Conservation (phyloP, 2,888 invertebrate genomes). For the Drosophila monieri region DNA sequence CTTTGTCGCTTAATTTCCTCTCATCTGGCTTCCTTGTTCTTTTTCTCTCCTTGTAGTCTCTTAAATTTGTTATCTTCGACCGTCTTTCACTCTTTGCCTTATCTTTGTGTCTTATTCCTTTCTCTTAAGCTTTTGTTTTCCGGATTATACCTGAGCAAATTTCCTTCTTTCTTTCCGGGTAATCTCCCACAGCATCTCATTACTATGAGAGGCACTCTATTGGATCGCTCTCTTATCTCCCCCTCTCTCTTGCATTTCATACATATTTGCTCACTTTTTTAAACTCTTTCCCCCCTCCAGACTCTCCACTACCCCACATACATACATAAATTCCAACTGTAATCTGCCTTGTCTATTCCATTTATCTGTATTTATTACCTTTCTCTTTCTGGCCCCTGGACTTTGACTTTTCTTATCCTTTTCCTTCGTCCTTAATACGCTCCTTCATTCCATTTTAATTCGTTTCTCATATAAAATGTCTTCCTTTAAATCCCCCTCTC, state of each 20-base stretch:
- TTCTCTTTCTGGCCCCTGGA: slow-evolving; percentile 11
- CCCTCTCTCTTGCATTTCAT: neutral
- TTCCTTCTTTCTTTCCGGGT: slow-evolving; percentile 18
- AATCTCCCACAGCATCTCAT: slow-evolving; percentile 29
- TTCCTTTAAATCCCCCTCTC: slow-evolving; percentile 26
- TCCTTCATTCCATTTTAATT: slow-evolving; percentile 43
- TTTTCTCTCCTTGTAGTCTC: slow-evolving; percentile 2
- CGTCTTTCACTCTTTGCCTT: neutral
- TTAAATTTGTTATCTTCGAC: slow-evolving; percentile 22
- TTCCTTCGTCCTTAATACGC: neutral
- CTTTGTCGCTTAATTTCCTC: slow-evolving; percentile 21
- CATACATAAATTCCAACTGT: slow-evolving; percentile 39
- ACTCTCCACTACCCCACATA: too few species aligned
- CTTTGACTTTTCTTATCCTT: neutral
- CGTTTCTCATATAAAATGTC: slow-evolving; percentile 52
- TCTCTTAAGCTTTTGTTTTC: slow-evolving; percentile 9
- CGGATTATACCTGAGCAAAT: slow-evolving; percentile 10
- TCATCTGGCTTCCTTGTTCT: neutral
- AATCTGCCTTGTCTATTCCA: slow-evolving; percentile 42
- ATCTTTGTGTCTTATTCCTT: slow-evolving; percentile 14
- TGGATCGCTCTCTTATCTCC: neutral
- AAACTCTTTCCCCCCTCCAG: neutral
- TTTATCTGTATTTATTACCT: slow-evolving; percentile 42
- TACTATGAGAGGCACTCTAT: neutral
- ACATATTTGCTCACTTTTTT: slow-evolving; percentile 2